These are phyloP conservation scores for Hassar affinis DNA, from an alignment of 2,113 vertebrate species.

Conservation along the genomic window DNA sequence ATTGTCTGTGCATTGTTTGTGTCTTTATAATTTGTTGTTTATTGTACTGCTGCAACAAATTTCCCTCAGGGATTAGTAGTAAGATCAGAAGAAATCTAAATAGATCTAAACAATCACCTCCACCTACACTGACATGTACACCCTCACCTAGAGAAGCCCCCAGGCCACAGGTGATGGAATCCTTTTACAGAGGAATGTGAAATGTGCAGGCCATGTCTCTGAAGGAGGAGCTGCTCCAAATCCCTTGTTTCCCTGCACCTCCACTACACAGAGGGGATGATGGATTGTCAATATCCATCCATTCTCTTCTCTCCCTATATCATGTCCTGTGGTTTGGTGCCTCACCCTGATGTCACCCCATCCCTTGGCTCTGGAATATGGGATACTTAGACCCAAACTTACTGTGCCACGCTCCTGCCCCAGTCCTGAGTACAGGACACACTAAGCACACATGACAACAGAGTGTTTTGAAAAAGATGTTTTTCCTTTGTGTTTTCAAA, in stretches of 20 bases:
- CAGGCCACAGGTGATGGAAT: neutral
- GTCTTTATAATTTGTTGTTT: neutral
- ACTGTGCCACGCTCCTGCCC: conserved; percentile 51
- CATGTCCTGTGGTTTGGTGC: conserved; percentile 35
- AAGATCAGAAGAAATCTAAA: no score
- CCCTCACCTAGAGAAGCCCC: neutral
- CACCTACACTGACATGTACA: neutral
- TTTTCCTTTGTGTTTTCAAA: no score
- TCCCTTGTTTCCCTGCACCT: neutral
- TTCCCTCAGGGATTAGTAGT: neutral
- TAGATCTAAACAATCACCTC: neutral
- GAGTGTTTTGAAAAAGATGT: no score
- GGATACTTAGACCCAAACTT: conserved; percentile 70
- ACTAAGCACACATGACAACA: conserved; percentile 57
- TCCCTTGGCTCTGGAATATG: conserved; percentile 65
- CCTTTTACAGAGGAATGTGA: neutral
- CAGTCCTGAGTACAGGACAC: conserved; percentile 57
- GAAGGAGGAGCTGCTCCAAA: neutral
- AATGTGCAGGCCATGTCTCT: neutral
- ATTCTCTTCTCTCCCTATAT: conserved; percentile 38
- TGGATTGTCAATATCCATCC: conserved; percentile 63
- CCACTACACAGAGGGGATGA: conserved; percentile 55
- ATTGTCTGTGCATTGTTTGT: neutral
- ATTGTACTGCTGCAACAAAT: neutral
- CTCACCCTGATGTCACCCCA: neutral